phyloP scores from a whole-genome alignment of 2,113 vertebrate genomes.

The Oreochromis aureus region DNA sequence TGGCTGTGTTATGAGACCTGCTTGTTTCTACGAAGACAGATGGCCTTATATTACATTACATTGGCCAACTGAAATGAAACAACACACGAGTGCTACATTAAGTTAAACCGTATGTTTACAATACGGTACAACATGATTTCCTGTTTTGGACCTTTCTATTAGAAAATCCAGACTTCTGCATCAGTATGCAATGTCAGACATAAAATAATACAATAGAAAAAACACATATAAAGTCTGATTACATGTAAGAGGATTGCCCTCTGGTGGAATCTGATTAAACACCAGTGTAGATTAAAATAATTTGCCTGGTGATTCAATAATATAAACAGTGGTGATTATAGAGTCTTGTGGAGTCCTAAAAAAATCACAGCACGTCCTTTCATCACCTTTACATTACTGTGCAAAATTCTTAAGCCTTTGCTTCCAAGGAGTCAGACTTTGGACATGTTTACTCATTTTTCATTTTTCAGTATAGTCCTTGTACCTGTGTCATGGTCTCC shows the following conservation, averaged over 20 bases:
- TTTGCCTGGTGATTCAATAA: not conserved
- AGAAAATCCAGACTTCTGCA: not conserved
- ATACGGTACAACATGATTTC: not conserved
- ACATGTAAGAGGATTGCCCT: not conserved
- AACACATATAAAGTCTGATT: not conserved
- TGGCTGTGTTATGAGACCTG: not conserved
- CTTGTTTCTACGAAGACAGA: not conserved
- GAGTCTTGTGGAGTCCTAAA: not conserved
- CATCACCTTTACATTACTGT: not conserved
- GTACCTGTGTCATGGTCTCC: not conserved
- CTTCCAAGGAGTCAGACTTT: not conserved
- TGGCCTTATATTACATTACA: not conserved
- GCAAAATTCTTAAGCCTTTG: not conserved
- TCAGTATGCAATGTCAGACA: not conserved
- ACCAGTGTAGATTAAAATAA: not conserved
- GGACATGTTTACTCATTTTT: not conserved
- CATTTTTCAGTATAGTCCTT: not conserved
- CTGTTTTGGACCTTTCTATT: not conserved
- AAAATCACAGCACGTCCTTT: accelerated
- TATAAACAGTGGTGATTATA: not conserved
- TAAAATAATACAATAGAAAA: not conserved
- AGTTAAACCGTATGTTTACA: not conserved
- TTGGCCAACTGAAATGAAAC: not conserved
- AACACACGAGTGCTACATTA: not conserved
- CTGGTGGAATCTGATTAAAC: not conserved